phyloP scores from a whole-genome alignment of 2,797 vertebrate species.

The Chiloscyllium punctatum region DNA sequence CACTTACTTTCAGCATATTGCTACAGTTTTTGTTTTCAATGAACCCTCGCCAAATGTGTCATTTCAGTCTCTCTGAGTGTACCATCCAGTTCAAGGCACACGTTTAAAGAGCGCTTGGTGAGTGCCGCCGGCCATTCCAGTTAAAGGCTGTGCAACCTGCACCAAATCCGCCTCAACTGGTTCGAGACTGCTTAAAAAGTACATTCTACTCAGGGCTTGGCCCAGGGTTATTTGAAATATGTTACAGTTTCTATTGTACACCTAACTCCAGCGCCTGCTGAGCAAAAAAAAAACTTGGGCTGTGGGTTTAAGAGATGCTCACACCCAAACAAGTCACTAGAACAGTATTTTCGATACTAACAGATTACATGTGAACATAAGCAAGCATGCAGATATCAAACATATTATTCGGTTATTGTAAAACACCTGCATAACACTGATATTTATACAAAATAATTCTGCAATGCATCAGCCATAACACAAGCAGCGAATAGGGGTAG shows the following conservation, averaged over 20 bases:
- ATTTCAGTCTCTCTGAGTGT: not conserved
- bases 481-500: not conserved
- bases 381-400: not conserved
- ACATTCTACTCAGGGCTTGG: not conserved
- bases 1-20: not conserved
- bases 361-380: not conserved
- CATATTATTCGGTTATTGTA: not conserved
- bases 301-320: not conserved
- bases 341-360: not conserved
- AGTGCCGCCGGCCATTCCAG: not conserved
- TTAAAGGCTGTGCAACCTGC: not conserved
- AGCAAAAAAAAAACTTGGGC: not conserved
- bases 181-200: not conserved
- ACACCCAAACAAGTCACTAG: not conserved
- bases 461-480: slow-evolving; percentile 19
- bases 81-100: not conserved
- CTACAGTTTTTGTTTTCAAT: not conserved
- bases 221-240: not conserved
- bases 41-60: not conserved
- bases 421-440: not conserved
- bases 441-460: not conserved
- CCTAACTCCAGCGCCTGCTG: not conserved
- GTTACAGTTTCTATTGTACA: not conserved
- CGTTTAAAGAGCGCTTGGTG: not conserved
- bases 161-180: not conserved